A percentile compares a stretch with the other conserved stretches of the same genome.
These are phyloP conservation scores for Mus musculus DNA, from an alignment of 2,113 vertebrate genomes.

Conservation along the genomic window GRCm39 chr1:36867501-36868000, in stretches of 20 bases:
- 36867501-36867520: not conserved
- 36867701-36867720: not conserved
- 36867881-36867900: not conserved
- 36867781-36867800: not conserved
- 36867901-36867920: not conserved
- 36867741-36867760: not conserved
- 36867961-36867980: constrained; percentile 7
- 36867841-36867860: not conserved
- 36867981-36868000: not conserved
- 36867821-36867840: not conserved
- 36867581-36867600: not conserved
- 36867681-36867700: not conserved
- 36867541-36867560: not conserved
- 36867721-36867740: not conserved
- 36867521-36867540: not conserved
- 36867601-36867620: constrained; percentile 2
- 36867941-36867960: not conserved
- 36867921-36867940: not conserved
- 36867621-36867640: not conserved
- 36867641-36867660: constrained; percentile 10
- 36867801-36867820: not conserved
- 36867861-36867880: not conserved
- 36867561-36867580: not conserved
- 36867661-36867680: not conserved
- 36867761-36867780: not conserved